Base-by-base conservation (phyloP, 2,888 invertebrate genomes). In the Acronicta aceris region DNA sequence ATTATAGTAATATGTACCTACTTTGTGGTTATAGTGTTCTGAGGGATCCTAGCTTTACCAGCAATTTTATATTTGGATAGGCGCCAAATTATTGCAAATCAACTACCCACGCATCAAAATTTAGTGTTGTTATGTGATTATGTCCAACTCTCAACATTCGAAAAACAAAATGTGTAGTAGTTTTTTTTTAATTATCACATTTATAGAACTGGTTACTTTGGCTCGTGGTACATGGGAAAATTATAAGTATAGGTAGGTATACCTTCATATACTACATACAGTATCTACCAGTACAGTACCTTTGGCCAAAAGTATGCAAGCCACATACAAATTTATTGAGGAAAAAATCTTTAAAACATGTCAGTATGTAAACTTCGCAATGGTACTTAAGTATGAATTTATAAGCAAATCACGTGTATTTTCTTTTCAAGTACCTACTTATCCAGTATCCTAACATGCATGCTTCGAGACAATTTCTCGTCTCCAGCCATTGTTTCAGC, bases 31-130 rank as follows among this genome's bases (percentile, higher is more conserved):
- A 13, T 1, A n/a, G 13, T 7, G 38, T 0, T 7, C 1, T 38
- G n/a, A 38, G n/a, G 6, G n/a, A 38, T 38, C 38, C 53, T 36
- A 27, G 42, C n/a, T 60, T 50, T 40, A 46, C 36, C 2, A 6
- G 17, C 33, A 8, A 43, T 43, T 65, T 48, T 41, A 4, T 6
- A 38, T 50, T 66, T 69, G 69, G 61, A 21, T 1, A 43, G 36
- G 36, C 42, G 73, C 69, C 69, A 69, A 67, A 61, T 67, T 40
- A 60, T 67, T 60, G 25, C 12, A 36, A 57, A 67, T 56, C 52
- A 60, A 40, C 49, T 17, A 42, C 68, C 73, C 61, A 69, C 69
- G 46, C 53, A 21, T 30, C 33, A 15, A 33, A 48, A 59, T 71
- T 57, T 38, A n/a, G 40, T 47, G 46, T 45, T 53, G 59, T 65